phyloP scores from a whole-genome alignment of 2,888 invertebrate species.

The Dicycla oo region DNA sequence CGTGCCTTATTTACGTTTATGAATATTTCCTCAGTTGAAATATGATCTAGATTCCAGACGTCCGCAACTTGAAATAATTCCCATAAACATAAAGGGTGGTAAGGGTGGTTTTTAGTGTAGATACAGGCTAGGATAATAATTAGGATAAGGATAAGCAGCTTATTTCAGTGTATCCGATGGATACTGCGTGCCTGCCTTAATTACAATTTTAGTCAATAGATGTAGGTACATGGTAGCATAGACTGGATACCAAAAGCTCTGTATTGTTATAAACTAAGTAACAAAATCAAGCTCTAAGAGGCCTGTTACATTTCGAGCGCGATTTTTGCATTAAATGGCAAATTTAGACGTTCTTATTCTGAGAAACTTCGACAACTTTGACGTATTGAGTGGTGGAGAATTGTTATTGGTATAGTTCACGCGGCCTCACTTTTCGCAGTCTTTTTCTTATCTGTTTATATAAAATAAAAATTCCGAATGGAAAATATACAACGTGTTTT shows the following conservation, averaged over 20 bases:
- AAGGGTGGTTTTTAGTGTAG: neutral
- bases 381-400: no score
- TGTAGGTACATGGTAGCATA: neutral
- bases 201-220: conserved; percentile 31
- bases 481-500: no score
- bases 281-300: neutral
- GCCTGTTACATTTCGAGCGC: no score
- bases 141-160: neutral
- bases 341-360: no score
- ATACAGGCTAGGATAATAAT: neutral
- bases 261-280: neutral
- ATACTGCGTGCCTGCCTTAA: conserved; percentile 25
- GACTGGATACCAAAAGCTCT: conserved; percentile 1
- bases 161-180: conserved; percentile 15
- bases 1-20: neutral
- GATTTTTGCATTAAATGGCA: no score
- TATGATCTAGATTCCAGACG: neutral
- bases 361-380: no score
- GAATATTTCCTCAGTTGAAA: conserved; percentile 6
- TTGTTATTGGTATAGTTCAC: no score
- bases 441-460: no score
- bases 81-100: neutral
- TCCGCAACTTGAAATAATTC: neutral
- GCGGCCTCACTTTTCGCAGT: no score
- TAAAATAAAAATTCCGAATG: no score